Percentiles rank a stretch among this genome's conserved stretches.
phyloP scores from a whole-genome alignment of 2,888 invertebrate genomes.

The Drosophila monieri region DNA sequence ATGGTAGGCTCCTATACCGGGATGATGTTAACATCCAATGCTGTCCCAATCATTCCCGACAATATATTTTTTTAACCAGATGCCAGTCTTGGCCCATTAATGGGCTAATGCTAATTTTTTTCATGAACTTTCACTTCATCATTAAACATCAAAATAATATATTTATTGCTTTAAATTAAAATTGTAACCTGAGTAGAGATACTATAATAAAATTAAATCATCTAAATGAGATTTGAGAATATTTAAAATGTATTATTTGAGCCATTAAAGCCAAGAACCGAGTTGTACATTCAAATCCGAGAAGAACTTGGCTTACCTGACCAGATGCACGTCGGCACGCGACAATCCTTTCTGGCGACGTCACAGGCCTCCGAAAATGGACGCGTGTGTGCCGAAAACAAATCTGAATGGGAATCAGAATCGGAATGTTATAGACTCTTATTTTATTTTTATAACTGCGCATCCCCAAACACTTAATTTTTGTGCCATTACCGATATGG shows the following conservation, averaged over 20 bases:
- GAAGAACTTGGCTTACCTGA: conserved; percentile 63
- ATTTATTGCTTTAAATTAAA: too few species aligned
- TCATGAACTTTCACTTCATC: too few species aligned
- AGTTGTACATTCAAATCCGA: conserved; percentile 7
- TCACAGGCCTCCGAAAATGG: conserved; percentile 36
- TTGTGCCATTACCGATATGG: conserved; percentile 38
- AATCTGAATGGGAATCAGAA: conserved; percentile 43
- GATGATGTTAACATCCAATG: too few species aligned
- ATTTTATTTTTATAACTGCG: conserved; percentile 56
- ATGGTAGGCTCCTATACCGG: too few species aligned
- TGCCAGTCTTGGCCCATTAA: too few species aligned
- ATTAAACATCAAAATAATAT: too few species aligned
- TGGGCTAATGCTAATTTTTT: too few species aligned
- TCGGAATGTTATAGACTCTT: conserved; percentile 46
- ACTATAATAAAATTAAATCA: neutral
- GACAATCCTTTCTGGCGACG: conserved; percentile 52
- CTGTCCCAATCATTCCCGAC: too few species aligned
- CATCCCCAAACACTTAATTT: conserved; percentile 28
- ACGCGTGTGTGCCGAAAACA: conserved; percentile 25
- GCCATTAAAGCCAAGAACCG: conserved; percentile 11
- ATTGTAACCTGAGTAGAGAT: too few species aligned
- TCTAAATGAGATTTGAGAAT: neutral
- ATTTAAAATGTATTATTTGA: neutral
- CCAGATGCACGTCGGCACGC: conserved; percentile 64
- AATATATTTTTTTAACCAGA: too few species aligned